Evolutionary conservation across 2,113 vertebrate genomes (phyloP).

Genomic region (Sciurus niger): DNA sequence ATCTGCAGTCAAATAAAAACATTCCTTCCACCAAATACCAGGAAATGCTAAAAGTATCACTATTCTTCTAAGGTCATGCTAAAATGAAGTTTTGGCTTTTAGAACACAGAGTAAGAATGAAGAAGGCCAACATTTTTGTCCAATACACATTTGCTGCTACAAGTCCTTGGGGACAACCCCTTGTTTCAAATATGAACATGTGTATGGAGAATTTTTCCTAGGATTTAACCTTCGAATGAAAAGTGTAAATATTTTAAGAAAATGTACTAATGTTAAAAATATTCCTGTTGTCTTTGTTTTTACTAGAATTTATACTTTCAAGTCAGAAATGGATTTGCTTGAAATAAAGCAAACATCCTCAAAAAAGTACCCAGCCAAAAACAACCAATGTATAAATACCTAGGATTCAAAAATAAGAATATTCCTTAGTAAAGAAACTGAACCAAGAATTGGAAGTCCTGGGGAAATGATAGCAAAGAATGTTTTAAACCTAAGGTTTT

Average conservation of each 20-base stretch:
- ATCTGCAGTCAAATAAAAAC: constrained; percentile 93
- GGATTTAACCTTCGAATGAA: constrained; percentile 89
- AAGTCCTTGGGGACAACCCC: constrained; percentile 86
- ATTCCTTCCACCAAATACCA: constrained; percentile 92
- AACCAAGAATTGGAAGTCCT: constrained; percentile 69
- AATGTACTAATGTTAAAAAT: constrained; percentile 86
- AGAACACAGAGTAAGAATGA: constrained; percentile 87
- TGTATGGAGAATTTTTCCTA: constrained; percentile 86
- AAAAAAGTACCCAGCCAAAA: constrained; percentile 86
- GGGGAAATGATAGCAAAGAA: constrained; percentile 55
- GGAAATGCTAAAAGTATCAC: constrained; percentile 91
- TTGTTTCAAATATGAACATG: constrained; percentile 88
- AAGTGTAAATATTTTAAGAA: constrained; percentile 89
- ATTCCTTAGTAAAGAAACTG: constrained; percentile 84
- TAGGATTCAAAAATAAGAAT: constrained; percentile 88
- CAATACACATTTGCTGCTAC: constrained; percentile 89
- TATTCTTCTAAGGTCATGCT: constrained; percentile 92
- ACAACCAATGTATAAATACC: constrained; percentile 88
- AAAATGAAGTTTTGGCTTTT: constrained; percentile 90
- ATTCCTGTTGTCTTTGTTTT: constrained; percentile 88
- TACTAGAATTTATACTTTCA: constrained; percentile 85
- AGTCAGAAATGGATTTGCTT: constrained; percentile 86
- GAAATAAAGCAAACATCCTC: constrained; percentile 90
- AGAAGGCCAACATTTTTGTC: constrained; percentile 89
- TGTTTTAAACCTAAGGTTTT: constrained; percentile 70